A percentile compares a stretch with the other conserved stretches of the same genome.
phyloP scores from a whole-genome alignment of 2,113 vertebrate genomes.

The Psittacara wagleri region DNA sequence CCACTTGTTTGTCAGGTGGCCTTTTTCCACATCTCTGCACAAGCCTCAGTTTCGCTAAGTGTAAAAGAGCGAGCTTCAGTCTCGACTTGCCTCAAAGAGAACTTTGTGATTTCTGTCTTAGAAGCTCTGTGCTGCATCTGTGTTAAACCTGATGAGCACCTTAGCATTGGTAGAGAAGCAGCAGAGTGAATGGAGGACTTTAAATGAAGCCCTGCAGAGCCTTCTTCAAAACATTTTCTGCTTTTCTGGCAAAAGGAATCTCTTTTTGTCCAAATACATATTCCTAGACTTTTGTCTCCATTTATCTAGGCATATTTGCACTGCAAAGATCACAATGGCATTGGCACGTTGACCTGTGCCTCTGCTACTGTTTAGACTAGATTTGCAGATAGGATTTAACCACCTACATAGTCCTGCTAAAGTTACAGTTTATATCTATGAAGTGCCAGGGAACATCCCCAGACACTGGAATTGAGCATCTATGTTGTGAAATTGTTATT shows the following conservation, averaged over 20 bases:
- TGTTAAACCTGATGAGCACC: not conserved
- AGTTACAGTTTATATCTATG: accelerated
- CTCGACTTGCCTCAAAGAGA: not conserved
- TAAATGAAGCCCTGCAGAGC: not conserved
- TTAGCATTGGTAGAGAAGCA: not conserved
- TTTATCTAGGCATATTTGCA: not conserved
- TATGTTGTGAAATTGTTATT: not conserved
- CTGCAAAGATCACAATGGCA: not conserved
- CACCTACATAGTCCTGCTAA: accelerated
- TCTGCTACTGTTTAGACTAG: not conserved
- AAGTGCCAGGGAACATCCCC: not conserved
- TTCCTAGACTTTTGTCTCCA: not conserved
- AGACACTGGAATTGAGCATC: not conserved
- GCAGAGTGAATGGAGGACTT: accelerated
- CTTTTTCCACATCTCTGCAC: not conserved
- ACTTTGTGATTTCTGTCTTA: not conserved
- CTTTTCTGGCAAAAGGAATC: not conserved
- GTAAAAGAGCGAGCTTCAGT: not conserved
- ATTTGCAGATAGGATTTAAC: not conserved
- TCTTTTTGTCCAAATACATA: not conserved
- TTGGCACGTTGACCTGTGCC: not conserved
- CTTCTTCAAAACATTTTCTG: not conserved
- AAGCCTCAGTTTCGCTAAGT: not conserved
- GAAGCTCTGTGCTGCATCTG: not conserved
- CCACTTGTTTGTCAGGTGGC: not conserved